Evolutionary conservation across 2,113 vertebrate genomes (phyloP).

Genomic region (Archilochus colubris): DNA sequence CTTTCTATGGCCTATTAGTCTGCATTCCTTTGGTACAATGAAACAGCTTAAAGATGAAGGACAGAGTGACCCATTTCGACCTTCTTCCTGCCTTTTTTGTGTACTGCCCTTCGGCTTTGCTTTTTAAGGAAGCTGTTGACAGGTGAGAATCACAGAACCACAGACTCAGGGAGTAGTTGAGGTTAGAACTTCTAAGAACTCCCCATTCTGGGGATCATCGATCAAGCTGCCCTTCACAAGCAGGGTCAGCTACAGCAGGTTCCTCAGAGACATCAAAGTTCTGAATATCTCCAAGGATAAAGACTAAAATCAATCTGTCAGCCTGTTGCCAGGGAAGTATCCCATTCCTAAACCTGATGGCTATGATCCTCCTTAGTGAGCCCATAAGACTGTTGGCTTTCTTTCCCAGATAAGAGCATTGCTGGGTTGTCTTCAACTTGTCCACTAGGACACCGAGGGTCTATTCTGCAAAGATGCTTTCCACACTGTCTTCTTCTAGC

Average conservation of each 20-base stretch:
- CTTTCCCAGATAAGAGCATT: neutral
- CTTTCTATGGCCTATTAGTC: neutral
- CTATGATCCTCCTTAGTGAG: neutral
- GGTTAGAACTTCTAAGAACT: neutral
- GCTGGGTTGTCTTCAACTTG: neutral
- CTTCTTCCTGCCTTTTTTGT: neutral
- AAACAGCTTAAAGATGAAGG: neutral
- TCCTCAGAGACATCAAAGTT: neutral
- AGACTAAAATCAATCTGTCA: neutral
- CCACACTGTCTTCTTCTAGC: neutral
- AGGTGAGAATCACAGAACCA: neutral
- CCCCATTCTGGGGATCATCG: no score
- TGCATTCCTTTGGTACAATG: neutral
- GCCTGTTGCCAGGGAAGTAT: neutral
- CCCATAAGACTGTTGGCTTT: neutral
- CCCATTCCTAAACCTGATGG: neutral
- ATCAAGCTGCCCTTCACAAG: neutral
- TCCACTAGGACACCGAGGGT: neutral
- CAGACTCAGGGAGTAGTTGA: neutral
- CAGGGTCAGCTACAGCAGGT: neutral
- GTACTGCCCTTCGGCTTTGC: neutral
- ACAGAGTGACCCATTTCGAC: neutral
- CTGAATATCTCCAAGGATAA: neutral
- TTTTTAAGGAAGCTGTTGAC: neutral
- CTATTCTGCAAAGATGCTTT: neutral